Conservation (phyloP, 2,113 vertebrate species). For the Daubentonia madagascariensis region DNA sequence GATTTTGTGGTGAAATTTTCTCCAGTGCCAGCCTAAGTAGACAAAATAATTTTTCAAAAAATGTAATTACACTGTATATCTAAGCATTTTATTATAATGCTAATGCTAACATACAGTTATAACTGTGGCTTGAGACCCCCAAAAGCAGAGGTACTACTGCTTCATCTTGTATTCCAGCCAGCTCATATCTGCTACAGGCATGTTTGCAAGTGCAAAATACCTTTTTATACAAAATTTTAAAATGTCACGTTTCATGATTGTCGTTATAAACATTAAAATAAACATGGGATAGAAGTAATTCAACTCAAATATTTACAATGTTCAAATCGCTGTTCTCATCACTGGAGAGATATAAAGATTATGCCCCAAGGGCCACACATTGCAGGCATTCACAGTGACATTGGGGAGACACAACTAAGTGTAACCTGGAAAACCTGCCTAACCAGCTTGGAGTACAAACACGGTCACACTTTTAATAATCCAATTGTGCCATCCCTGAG, state of each 20-base stretch:
- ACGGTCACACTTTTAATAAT: not conserved
- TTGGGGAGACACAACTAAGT: not conserved
- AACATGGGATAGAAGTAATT: not conserved
- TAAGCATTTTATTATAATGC: not conserved
- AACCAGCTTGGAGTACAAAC: not conserved
- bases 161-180: not conserved
- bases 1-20: not conserved
- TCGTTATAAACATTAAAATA: conserved; percentile 1
- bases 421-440: not conserved
- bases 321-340: not conserved
- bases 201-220: not conserved
- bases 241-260: not conserved
- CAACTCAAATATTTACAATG: not conserved
- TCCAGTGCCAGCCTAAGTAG: not conserved
- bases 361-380: not conserved
- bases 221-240: not conserved
- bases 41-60: not conserved
- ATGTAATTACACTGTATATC: not conserved
- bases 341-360: not conserved
- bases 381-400: not conserved
- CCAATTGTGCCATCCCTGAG: not conserved
- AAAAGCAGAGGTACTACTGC: not conserved
- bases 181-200: not conserved
- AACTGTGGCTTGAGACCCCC: not conserved
- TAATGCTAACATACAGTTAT: not conserved